Conservation (phyloP, 1,140 invertebrate genomes). For the Dryas iulia region DNA sequence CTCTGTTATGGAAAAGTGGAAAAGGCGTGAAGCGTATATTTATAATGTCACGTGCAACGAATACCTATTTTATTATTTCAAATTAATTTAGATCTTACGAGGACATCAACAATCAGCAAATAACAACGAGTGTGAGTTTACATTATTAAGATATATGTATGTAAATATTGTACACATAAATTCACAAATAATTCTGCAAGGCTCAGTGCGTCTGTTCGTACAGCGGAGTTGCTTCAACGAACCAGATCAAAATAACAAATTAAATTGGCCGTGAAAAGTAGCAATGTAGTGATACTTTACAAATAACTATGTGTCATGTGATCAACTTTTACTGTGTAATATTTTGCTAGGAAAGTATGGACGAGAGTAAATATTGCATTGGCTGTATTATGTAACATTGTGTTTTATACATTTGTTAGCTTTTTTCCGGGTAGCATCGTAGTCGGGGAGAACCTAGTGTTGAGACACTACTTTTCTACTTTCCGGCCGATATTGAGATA, state of each 20-base stretch:
- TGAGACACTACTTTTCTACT: too few species aligned
- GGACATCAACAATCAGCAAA: neutral
- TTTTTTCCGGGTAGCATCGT: too few species aligned
- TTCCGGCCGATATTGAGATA: too few species aligned
- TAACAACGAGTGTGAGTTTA: neutral
- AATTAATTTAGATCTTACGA: neutral
- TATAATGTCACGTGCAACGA: neutral
- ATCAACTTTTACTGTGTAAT: neutral
- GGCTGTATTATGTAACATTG: too few species aligned
- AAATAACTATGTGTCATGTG: neutral
- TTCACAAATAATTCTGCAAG: neutral
- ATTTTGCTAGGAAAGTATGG: too few species aligned
- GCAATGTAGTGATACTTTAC: neutral
- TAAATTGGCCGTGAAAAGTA: neutral
- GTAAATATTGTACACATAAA: neutral
- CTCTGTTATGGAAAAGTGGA: too few species aligned
- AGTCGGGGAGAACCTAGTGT: too few species aligned
- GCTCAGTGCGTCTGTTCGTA: neutral
- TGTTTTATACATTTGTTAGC: too few species aligned
- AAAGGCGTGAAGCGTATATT: too few species aligned
- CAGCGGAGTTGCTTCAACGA: too few species aligned
- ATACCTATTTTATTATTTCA: neutral
- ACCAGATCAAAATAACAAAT: neutral
- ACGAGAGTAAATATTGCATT: too few species aligned
- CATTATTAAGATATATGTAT: neutral